phyloP scores from a whole-genome alignment of 2,888 invertebrate species.

The Monochamus alternatus region DNA sequence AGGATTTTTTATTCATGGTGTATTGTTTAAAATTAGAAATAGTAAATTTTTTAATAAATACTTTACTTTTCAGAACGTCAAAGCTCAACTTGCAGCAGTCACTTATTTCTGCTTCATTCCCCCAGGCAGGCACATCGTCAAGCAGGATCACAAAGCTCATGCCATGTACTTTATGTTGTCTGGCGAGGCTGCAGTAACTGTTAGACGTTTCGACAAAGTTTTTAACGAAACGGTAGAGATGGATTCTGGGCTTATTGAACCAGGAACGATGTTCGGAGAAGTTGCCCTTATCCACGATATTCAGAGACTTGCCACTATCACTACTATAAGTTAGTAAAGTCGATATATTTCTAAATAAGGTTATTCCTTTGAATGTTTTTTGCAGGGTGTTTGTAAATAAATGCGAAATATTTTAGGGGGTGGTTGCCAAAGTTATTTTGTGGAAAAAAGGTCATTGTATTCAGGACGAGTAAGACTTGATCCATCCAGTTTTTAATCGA shows the following conservation, averaged over 20 bases:
- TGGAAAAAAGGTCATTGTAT: no score
- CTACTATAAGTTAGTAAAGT: slow-evolving; percentile 71
- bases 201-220: slow-evolving; percentile 72
- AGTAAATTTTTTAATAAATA: not conserved
- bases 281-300: slow-evolving; percentile 77
- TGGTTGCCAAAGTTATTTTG: no score
- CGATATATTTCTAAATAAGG: not conserved
- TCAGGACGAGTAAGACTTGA: no score
- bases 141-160: slow-evolving; percentile 75
- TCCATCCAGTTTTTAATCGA: no score
- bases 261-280: slow-evolving; percentile 80
- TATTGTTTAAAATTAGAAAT: not conserved
- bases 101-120: slow-evolving; percentile 77
- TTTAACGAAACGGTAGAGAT: slow-evolving; percentile 70
- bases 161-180: slow-evolving; percentile 70
- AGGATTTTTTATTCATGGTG: no score
- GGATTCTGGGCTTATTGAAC: slow-evolving; percentile 72
- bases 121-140: slow-evolving; percentile 76
- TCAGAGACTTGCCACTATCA: slow-evolving; percentile 76
- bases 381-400: no score
- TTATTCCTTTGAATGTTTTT: no score
- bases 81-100: slow-evolving; percentile 75
- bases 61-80: slow-evolving; percentile 72
- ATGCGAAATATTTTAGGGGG: no score
- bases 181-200: slow-evolving; percentile 75